Conservation (phyloP, 92 coral and sea anemone species). For the Blastomussa wellsi region DNA sequence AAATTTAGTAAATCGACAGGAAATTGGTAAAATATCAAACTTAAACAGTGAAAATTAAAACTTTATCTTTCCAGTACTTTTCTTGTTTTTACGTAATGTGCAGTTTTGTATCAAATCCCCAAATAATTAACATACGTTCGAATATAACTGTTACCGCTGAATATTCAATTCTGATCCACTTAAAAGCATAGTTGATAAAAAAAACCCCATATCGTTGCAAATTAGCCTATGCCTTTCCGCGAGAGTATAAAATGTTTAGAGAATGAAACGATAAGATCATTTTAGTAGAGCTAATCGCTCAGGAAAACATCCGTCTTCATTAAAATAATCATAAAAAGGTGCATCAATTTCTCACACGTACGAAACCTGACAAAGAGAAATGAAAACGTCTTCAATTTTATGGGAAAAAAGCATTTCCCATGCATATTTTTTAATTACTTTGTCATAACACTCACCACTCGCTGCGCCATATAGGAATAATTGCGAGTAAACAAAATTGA, state of each 20-base stretch:
- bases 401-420: not conserved
- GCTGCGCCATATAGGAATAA: not conserved
- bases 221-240: not conserved
- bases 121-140: not conserved
- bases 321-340: not conserved
- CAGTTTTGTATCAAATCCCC: not conserved
- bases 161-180: not conserved
- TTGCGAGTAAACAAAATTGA: not conserved
- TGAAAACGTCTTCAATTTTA: not conserved
- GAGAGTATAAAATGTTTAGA: not conserved
- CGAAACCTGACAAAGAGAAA: not conserved
- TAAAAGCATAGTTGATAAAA: not conserved
- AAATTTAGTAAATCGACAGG: no score
- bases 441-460: not conserved
- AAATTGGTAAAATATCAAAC: no score
- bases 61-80: no score
- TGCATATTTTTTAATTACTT: not conserved
- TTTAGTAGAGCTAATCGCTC: slow-evolving; percentile 5
- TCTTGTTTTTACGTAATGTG: no score
- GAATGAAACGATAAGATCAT: slow-evolving; percentile 1
- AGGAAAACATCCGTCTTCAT: not conserved
- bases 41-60: no score
- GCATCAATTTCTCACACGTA: not conserved
- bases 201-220: not conserved
- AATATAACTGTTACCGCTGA: not conserved